Evolutionary conservation across 2,113 vertebrate genomes (phyloP), one percentile per base, ranked within the genome.

Genomic region (Spea bombifrons): DNA sequence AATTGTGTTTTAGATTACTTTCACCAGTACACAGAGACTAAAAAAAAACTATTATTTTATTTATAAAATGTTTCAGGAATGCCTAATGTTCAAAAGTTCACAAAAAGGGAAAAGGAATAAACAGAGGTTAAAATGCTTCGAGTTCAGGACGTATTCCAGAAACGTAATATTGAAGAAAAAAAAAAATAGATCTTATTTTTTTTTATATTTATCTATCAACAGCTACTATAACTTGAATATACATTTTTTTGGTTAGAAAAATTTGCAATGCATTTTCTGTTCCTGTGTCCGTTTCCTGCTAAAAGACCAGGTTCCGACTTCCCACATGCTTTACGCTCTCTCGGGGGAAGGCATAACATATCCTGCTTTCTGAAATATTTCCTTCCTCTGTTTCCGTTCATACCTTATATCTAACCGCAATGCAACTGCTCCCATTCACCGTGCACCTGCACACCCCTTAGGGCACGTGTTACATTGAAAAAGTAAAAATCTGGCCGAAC

Each of bases 351-450:
- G 13, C 5, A 16, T 71, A 65, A 80, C 78, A 13, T 73, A 74
- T 80, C 64, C 78, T 73, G 78, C 71, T 44, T 74, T 50, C 65
- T 80, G 66, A 80, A 74, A 68, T 68, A 74, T 80, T 80, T 80
- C 71, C 71, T 74, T 67, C 63, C 71, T 30, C n/a, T 74, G 52
- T 66, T 80, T 74, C 71, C 78, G 57, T 49, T 68, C 65, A 73
- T 63, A 80, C 71, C 71, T 68, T 80, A 48, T 55, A 74, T 74
- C 71, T 66, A 67, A 74, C 71, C 78, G 46, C 76, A 78, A 65
- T 17, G 76, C 76, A 71, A 72, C 43, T 53, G 68, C 66, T 78
- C 49, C 69, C 46, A n/a, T 48, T 64, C 57, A 43, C 10, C 12
- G 7, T 55, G 69, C 78, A 80, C 78, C 78, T 80, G 78, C 64